Base-by-base conservation (phyloP, 2,113 vertebrate genomes). In the Varanus komodoensis region DNA sequence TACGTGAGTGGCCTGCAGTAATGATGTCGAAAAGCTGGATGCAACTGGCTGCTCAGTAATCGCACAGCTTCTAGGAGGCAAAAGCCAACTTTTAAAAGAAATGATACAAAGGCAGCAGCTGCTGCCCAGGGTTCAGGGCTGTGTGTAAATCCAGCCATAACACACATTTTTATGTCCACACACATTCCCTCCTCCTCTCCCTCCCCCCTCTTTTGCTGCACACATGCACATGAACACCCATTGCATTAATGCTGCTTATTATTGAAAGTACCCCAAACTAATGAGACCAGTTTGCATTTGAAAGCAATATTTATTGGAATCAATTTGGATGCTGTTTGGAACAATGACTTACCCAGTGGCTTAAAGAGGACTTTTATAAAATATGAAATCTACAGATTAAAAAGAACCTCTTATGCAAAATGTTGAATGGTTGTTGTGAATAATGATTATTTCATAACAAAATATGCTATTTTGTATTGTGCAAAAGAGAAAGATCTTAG, bases 401-500 rank as follows among this genome's bases (percentile, higher is more conserved):
- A 71, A 75, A 12, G 29, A 0, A 0, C 77, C 87, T 92, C 90
- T 86, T 38, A 68, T 83, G 68, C 7, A 94, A 89, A 90, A 23
- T 23, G 14, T 78, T 86, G 12, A 92, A 21, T 84, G 0, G 1
- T 52, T 92, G 25, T 23, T 85, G 38, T 71, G 57, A 91, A 95
- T 54, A 90, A 95, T 67, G 54, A 87, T 87, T 91, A 1, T 0
- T 94, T 92, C 21, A 6, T 27, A 82, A 84, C 1, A 85, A 5
- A 88, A 93, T 95, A 67, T 89, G 82, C 8, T 29, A 7, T 87
- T 2, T 89, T 75, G 0, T n/a, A 79, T 0, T 52, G 38, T 23
- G 84, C 34, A 57, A 6, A 50, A 44, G 38, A 44, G 38, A 44
- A 44, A n/a, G 4, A 38, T 84, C 78, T 9, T 34, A 80, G 25